Evolutionary conservation across 2,888 invertebrate species (phyloP).

Genomic region (Urechis unicinctus): DNA sequence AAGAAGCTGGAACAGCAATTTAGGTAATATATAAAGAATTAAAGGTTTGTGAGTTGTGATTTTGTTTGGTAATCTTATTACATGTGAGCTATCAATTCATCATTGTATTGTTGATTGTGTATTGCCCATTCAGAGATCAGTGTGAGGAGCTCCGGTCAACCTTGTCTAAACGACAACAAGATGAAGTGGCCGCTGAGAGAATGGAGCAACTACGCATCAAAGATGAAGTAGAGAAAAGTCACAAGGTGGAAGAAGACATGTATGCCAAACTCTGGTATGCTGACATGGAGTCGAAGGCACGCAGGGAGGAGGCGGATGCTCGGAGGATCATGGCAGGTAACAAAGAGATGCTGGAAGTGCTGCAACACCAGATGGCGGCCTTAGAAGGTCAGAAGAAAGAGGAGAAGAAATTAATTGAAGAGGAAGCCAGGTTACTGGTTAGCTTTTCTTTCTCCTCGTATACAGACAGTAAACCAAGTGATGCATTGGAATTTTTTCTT

Average conservation of each 20-base stretch:
- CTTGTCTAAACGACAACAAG: conserved; percentile 42
- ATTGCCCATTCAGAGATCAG: conserved; percentile 42
- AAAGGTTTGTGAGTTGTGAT: too few species aligned
- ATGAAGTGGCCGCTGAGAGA: conserved; percentile 43
- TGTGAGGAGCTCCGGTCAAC: conserved; percentile 48
- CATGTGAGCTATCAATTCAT: too few species aligned
- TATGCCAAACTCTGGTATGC: conserved; percentile 46
- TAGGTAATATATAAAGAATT: conserved; percentile 37
- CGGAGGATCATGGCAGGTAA: conserved; percentile 36
- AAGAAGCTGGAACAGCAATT: conserved; percentile 49
- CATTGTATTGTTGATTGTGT: too few species aligned
- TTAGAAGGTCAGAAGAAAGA: conserved; percentile 41
- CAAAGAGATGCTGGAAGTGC: conserved; percentile 34
- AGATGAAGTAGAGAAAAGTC: conserved; percentile 5
- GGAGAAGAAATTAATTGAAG: conserved; percentile 36
- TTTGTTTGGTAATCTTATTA: too few species aligned
- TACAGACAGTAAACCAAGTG: too few species aligned
- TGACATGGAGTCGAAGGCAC: conserved; percentile 44
- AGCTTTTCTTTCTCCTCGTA: too few species aligned
- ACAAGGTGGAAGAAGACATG: conserved; percentile 36
- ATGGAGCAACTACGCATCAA: conserved; percentile 28
- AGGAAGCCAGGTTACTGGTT: conserved; percentile 44
- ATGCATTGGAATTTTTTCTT: too few species aligned
- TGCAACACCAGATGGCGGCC: conserved; percentile 46
- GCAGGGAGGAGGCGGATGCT: conserved; percentile 43